Evolutionary conservation across 92 coral and sea anemone species (phyloP).

Genomic region (Plumapathes pennacea): DNA sequence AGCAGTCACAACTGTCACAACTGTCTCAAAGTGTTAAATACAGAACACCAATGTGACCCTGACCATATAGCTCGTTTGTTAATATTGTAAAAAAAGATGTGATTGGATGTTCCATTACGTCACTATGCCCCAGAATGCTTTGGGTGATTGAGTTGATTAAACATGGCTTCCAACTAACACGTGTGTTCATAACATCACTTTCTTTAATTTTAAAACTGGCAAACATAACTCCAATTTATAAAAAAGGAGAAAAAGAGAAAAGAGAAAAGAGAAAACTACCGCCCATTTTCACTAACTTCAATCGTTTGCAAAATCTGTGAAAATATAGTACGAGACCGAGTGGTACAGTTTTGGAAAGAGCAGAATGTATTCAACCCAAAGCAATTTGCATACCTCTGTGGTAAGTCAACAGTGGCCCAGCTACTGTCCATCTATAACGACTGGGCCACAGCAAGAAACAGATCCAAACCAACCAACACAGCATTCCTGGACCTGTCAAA

Average conservation of each 20-base stretch:
- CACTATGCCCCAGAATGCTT: too few relatives aligned
- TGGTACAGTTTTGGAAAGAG: constrained; percentile 17
- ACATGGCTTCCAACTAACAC: too few relatives aligned
- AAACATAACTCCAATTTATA: constrained; percentile 50
- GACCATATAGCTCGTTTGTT: too few relatives aligned
- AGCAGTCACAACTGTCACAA: too few relatives aligned
- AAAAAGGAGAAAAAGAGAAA: constrained; percentile 55
- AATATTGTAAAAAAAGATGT: too few relatives aligned
- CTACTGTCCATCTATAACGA: constrained; percentile 24
- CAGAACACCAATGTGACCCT: too few relatives aligned
- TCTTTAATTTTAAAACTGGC: constrained; percentile 45
- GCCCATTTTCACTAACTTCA: constrained; percentile 43
- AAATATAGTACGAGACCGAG: constrained; percentile 18
- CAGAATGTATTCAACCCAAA: constrained; percentile 11
- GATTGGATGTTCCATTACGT: too few relatives aligned
- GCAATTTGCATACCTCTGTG: constrained; percentile 42
- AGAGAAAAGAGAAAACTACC: constrained; percentile 46
- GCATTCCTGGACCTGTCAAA: constrained; percentile 43
- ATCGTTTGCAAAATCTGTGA: constrained; percentile 58
- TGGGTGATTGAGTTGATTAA: too few relatives aligned
- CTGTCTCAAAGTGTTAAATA: too few relatives aligned
- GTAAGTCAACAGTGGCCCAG: constrained; percentile 27
- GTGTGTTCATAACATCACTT: too few relatives aligned
- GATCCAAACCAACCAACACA: constrained; percentile 11
- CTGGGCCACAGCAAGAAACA: constrained; percentile 31